Base-by-base conservation (phyloP, 2,888 invertebrate genomes). In the Meteorus colon region DNA sequence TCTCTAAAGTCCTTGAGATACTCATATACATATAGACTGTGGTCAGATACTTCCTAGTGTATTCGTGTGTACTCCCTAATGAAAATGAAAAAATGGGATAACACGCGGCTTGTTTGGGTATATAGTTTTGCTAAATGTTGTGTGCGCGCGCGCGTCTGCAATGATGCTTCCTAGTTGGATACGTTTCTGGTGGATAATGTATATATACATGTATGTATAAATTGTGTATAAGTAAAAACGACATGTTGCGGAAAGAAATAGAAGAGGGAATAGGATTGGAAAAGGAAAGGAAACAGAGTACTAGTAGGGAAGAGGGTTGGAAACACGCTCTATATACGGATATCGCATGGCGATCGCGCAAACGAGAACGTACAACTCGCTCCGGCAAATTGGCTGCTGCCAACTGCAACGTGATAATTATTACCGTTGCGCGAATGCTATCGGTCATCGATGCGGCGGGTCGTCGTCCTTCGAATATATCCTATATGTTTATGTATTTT, bases 381-480 rank as follows among this genome's bases (percentile, higher is more conserved):
- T 75, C 51, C 74, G 74, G 74, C 74, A 75, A 75, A 75, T 75
- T 75, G 74, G 70, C 63, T 51, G 34, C 70, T 55, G 63, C 55
- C 74, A 68, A 70, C 69, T 69, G 48, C 74, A 69, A 75, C 63
- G 69, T 70, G 62, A 74, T 70, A 75, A 75, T 75, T 75, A 75
- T 70, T 75, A 75, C 74, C 74, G 74, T 75, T 75, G 68, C 41
- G 41, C 45, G 60, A 74, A 74, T 74, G 19, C 60, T 74, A 74
- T 74, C 73, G 73, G 66, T 67, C 73, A 73, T 73, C 68, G 60
- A 68, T 74, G 60, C 29, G 67, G 37, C 73, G 60, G 70, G 70
- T 70, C 70, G 60, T 70, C 60, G 70, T 70, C 60, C 70, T 70
- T 60, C 60, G 55, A 27, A 67, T 45, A 65, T 24, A 34, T 37